phyloP scores from a whole-genome alignment of 2,888 invertebrate species.

The Emesis furor region DNA sequence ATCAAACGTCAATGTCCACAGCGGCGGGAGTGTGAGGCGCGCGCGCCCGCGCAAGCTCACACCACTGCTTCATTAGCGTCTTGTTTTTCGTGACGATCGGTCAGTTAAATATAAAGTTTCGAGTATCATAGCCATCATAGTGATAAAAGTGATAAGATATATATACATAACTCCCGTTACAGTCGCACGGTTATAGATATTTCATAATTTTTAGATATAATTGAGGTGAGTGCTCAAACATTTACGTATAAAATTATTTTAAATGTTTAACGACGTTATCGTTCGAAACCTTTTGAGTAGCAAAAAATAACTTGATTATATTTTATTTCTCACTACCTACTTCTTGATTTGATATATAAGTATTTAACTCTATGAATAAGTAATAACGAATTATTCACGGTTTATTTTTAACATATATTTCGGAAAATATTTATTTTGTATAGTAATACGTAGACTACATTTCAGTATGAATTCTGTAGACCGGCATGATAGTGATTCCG shows the following conservation, averaged over 20 bases:
- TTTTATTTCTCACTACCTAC: background rate
- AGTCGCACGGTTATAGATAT: background rate
- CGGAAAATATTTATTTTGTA: background rate
- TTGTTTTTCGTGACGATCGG: conserved; percentile 9
- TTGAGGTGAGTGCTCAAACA: background rate
- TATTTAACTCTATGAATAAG: too few species aligned
- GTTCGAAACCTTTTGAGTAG: background rate
- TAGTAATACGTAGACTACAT: background rate
- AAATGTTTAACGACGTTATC: background rate
- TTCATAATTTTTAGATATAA: background rate
- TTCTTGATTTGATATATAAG: background rate
- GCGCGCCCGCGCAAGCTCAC: too few species aligned
- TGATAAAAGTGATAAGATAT: too few species aligned
- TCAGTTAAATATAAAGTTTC: background rate
- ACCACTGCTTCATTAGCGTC: conserved; percentile 5
- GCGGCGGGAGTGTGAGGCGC: background rate
- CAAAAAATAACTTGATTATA: too few species aligned
- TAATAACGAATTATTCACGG: background rate
- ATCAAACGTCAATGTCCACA: background rate
- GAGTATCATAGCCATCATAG: background rate
- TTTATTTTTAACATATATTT: background rate
- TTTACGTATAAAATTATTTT: background rate
- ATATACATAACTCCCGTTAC: too few species aligned
- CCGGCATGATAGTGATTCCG: background rate
- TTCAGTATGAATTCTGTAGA: background rate